phyloP scores from a whole-genome alignment of 2,797 vertebrate species.

The Lerista edwardsae region DNA sequence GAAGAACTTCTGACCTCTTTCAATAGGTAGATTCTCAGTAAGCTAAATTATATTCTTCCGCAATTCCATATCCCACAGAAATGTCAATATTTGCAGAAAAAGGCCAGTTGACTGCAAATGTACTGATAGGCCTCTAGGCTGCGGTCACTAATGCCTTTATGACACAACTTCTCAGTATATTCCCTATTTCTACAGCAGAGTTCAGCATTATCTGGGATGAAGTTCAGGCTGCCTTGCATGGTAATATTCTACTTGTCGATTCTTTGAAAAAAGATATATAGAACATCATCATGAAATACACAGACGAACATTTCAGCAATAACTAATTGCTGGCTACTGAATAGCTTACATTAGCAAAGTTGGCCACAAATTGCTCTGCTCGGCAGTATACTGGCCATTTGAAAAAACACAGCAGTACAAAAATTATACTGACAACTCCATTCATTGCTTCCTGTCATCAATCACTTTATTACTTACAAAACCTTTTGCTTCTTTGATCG shows the following conservation, averaged over 20 bases:
- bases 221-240: not conserved
- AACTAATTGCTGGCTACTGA: not conserved
- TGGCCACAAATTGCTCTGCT: conserved; percentile 25
- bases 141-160: too few species aligned
- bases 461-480: not conserved
- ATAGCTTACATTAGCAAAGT: conserved; percentile 29
- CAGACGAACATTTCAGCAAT: not conserved
- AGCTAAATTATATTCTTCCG: not conserved
- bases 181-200: not conserved
- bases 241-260: conserved; percentile 9
- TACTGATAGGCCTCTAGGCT: too few species aligned
- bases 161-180: too few species aligned
- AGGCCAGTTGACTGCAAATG: not conserved
- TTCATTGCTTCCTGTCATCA: conserved; percentile 14
- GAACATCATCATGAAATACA: not conserved
- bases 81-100: not conserved
- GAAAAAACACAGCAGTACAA: conserved; percentile 1
- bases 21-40: not conserved
- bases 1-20: not conserved
- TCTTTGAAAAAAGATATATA: conserved; percentile 14
- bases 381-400: not conserved
- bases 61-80: not conserved
- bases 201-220: not conserved
- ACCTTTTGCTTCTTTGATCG: rapidly evolving
- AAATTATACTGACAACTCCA: conserved; percentile 32